A percentile compares a stretch with the other conserved stretches of the same genome.
Evolutionary conservation across 1,140 invertebrate genomes (phyloP).

Genomic region (Hylaeus volcanicus): DNA sequence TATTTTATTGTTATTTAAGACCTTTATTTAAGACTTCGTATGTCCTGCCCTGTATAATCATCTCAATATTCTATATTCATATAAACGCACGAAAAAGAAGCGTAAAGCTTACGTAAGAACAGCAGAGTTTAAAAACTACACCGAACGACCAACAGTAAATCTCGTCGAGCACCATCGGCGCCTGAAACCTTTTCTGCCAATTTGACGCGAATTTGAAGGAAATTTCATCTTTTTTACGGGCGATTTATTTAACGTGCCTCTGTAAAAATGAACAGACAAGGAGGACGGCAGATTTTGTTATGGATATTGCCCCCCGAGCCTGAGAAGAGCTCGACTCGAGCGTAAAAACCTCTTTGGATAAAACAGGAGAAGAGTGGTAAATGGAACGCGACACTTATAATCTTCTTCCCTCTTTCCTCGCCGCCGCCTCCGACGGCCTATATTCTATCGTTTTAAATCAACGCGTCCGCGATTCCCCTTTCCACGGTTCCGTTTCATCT

Average conservation of each 20-base stretch:
- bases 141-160: not conserved
- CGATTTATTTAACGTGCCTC: constrained; percentile 66
- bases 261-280: constrained; percentile 29
- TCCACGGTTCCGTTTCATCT: constrained; percentile 26
- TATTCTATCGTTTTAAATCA: constrained; percentile 51
- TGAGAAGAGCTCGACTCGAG: constrained; percentile 46
- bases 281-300: constrained; percentile 58
- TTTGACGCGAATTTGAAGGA: constrained; percentile 55
- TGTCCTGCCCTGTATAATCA: no score
- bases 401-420: constrained; percentile 54
- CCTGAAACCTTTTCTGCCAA: constrained; percentile 35
- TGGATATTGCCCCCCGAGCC: constrained; percentile 64
- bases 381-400: constrained; percentile 71
- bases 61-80: no score
- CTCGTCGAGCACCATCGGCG: not conserved
- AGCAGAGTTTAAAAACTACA: no score
- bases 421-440: constrained; percentile 5
- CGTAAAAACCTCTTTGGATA: constrained; percentile 60
- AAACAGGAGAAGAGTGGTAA: constrained; percentile 51
- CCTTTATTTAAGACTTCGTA: no score
- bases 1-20: no score
- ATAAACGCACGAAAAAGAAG: no score
- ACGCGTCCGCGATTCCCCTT: constrained; percentile 27
- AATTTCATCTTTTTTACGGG: constrained; percentile 57
- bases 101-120: no score